phyloP scores from a whole-genome alignment of 2,113 vertebrate species.

The Bubo blakistoni region DNA sequence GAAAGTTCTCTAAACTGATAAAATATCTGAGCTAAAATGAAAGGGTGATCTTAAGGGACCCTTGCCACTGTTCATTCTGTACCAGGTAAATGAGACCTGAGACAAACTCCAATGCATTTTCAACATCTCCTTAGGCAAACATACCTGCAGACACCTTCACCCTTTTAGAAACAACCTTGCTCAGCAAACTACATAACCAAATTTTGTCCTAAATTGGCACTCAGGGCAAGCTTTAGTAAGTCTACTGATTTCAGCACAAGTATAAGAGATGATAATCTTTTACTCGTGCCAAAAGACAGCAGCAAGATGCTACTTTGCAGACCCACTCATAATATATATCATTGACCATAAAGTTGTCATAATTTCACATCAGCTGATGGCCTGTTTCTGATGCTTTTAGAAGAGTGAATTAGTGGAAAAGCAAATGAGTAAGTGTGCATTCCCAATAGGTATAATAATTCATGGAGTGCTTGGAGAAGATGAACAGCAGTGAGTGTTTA shows the following conservation, averaged over 20 bases:
- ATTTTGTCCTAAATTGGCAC: neutral
- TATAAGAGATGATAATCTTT: neutral
- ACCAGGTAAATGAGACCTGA: neutral
- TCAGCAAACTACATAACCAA: neutral
- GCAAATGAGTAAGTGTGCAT: neutral
- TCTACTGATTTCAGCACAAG: neutral
- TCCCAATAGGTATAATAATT: neutral
- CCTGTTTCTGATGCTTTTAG: neutral
- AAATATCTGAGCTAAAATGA: neutral
- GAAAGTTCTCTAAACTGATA: neutral
- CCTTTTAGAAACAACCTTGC: neutral
- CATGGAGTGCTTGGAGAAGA: neutral
- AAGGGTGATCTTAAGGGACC: neutral
- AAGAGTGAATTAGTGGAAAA: neutral
- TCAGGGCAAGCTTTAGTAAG: neutral
- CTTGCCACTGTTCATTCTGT: neutral
- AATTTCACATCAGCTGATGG: neutral
- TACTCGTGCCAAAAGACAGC: neutral
- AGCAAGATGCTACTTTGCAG: neutral
- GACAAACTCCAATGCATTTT: neutral
- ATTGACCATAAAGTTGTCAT: neutral
- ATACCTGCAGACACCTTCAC: neutral
- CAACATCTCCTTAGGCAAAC: neutral
- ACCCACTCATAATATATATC: fast-evolving
- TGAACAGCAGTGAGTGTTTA: neutral